Base-by-base conservation (phyloP, 2,888 invertebrate genomes). In the Clistopyga incitator region DNA sequence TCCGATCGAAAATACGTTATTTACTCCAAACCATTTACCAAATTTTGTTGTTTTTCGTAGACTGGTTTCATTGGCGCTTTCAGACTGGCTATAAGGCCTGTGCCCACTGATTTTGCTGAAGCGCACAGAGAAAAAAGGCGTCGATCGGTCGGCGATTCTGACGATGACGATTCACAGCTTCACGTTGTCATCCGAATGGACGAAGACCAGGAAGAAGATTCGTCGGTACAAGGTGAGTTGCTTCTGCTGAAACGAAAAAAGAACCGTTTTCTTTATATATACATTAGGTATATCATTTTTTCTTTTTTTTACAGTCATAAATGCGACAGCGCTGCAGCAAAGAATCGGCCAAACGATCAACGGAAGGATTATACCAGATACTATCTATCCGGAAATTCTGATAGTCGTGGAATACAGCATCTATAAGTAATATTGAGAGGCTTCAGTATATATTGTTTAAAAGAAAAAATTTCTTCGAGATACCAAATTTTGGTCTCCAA, bases 351-450 rank as follows among this genome's bases (percentile, higher is more conserved):
- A 1, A 15, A 34, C 47, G 23, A 0, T 15, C 8, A 6, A 6
- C 11, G 3, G 18, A 3, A 34, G 13, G 61, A 34, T n/a, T n/a
- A 18, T 74, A 15, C 74, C 74, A 20, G 20, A 29, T 6, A 47
- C 29, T 11, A n/a, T 74, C 0, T 82, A 85, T 61, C 82, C 82
- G 6, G 82, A 85, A 50, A 65, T 82, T 71, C 52, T 85, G 11
- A 70, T 85, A 10, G 61, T 82, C 11, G 70, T 85, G 0, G 75
- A 74, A 1, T 2, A 85, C 54, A 59, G 56, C 29, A 1, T 80
- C 0, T 68, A 47, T 25, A 10, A n/a, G 76, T 76, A 18, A n/a
- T n/a, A 10, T 15, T 15, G 25, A 15, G 10, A 67, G 1, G 6
- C 20, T 11, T 52, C 34, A 11, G 0, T 15, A 65, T 6, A 65